Evolutionary conservation across 2,113 vertebrate species (phyloP).

Genomic region (Vulpes lagopus): DNA sequence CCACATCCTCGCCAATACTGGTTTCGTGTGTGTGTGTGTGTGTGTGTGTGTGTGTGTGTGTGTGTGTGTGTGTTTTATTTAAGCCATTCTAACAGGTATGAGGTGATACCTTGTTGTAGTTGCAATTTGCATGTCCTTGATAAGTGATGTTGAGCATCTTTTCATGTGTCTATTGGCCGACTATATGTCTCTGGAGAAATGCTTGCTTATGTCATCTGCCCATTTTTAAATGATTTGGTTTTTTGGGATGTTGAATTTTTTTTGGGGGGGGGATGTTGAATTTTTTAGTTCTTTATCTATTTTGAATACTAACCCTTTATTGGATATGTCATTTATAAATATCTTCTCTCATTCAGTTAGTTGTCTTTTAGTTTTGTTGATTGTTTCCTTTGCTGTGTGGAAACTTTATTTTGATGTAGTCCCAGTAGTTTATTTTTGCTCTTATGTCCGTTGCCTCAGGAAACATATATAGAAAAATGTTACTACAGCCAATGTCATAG

Average conservation of each 20-base stretch:
- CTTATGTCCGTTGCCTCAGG: background rate
- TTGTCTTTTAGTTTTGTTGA: background rate
- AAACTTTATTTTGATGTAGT: background rate
- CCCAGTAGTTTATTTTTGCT: background rate
- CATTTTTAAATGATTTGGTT: background rate
- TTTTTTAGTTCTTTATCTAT: background rate
- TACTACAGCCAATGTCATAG: background rate
- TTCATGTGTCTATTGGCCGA: background rate
- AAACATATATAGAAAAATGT: background rate
- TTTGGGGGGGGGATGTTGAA: background rate
- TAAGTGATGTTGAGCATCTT: background rate
- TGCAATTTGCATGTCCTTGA: background rate
- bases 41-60: background rate
- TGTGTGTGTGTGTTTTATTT: background rate
- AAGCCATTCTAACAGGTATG: background rate
- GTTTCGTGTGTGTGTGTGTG: background rate
- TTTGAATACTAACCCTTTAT: background rate
- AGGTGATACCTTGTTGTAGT: background rate
- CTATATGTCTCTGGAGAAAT: background rate
- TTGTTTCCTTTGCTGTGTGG: background rate
- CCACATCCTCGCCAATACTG: background rate
- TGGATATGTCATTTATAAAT: background rate
- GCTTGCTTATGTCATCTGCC: background rate
- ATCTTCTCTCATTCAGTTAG: background rate
- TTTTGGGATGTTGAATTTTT: background rate